Evolutionary conservation across 2,888 invertebrate species (phyloP), one percentile per base, ranked within the genome.

Genomic region (Mesorhabditis sp.): DNA sequence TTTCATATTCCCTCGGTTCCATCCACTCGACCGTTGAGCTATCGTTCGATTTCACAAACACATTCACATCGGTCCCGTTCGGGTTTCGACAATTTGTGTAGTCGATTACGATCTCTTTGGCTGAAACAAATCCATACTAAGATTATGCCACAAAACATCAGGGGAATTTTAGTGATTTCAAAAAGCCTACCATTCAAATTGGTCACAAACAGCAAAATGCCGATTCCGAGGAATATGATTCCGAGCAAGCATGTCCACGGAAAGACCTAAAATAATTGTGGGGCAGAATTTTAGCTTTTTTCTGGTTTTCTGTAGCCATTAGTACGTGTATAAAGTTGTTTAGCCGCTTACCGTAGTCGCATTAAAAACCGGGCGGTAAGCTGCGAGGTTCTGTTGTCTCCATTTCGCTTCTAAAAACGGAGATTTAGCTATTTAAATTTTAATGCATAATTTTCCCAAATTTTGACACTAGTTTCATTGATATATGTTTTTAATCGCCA

Each of bases 371-470:
- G 80, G 78, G 10, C 82, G 79, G 50, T 74, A 71, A 0, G 80
- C 72, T 0, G 73, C 67, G 5, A 80, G 74, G 5, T 70, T 71
- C 66, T 82, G 82, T 65, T 82, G 82, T 43, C 76, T 73, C 78
- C 79, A 82, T 10, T 74, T 67, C 3, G 74, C 66, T 58, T 77
- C 78, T 77, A 62, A 50, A 50, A 28, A 28, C 28, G 28, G 28
- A 2, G 28, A 28, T 28, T 28, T 28, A 28, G 28, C 28, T 28
- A 28, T 28, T 28, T 28, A 28, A 28, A 28, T 28, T 28, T 28
- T 28, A 28, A 28, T 28, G 28, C 28, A 28, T 28, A 28, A 28
- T 28, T 28, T 28, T 28, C 28, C 28, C 28, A 28, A 28, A 28
- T 28, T 28, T 28, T 28, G 28, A 28, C 28, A 28, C 2, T 28